Evolutionary conservation across 2,113 vertebrate genomes (phyloP).

Genomic region (Morphnarchus princeps): DNA sequence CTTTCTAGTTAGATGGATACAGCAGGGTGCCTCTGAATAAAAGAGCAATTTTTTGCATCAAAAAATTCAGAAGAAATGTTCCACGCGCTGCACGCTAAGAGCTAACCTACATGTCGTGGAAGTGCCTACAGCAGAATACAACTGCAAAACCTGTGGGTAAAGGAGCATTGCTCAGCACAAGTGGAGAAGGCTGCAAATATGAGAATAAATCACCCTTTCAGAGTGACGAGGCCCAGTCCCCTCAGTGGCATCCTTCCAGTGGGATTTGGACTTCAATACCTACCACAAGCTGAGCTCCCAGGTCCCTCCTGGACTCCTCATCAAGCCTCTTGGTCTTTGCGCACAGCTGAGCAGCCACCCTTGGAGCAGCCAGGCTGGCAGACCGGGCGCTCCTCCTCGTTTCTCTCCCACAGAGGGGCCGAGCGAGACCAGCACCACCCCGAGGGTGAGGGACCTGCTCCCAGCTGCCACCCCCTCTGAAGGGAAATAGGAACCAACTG

Average conservation of each 20-base stretch:
- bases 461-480: not conserved
- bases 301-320: not conserved
- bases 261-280: not conserved
- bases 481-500: not conserved
- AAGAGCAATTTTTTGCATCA: not conserved
- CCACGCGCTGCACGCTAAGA: not conserved
- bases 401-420: fast-evolving
- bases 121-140: not conserved
- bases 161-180: not conserved
- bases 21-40: not conserved
- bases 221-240: not conserved
- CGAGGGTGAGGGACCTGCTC: not conserved
- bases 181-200: not conserved
- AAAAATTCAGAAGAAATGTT: not conserved
- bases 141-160: not conserved
- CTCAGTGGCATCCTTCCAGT: not conserved
- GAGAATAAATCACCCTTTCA: not conserved
- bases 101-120: not conserved
- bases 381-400: fast-evolving
- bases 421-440: fast-evolving
- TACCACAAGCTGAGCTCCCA: not conserved
- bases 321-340: not conserved
- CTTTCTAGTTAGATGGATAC: not conserved
- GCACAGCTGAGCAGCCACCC: fast-evolving
- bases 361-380: not conserved